Evolutionary conservation across 1,140 invertebrate species (phyloP).

Genomic region (Schlechtendalia chinensis): DNA sequence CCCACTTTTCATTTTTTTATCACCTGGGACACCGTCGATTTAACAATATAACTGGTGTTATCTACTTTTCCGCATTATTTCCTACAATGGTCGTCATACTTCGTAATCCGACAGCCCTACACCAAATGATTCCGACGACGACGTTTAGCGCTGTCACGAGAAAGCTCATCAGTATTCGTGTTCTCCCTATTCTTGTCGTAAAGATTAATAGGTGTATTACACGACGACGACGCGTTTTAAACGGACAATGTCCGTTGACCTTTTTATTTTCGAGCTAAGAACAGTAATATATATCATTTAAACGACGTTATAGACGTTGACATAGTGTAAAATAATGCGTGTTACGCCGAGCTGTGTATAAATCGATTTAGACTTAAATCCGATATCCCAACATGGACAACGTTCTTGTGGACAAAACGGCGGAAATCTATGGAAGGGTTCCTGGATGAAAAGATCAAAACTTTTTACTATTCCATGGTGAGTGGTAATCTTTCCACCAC

Average conservation of each 20-base stretch:
- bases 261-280: neutral
- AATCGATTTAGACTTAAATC: neutral
- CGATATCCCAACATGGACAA: neutral
- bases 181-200: neutral
- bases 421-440: neutral
- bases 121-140: neutral
- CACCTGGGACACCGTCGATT: neutral
- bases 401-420: neutral
- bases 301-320: too few relatives aligned
- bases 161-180: slow-evolving; percentile 28
- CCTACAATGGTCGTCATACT: neutral
- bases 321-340: too few relatives aligned
- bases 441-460: neutral
- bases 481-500: neutral
- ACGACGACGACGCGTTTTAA: neutral
- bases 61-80: slow-evolving; percentile 6
- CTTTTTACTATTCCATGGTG: neutral
- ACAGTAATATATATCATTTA: too few relatives aligned
- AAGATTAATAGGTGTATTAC: too few relatives aligned
- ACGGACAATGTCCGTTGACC: neutral
- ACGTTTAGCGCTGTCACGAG: neutral
- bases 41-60: neutral
- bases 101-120: neutral
- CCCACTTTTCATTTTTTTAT: slow-evolving; percentile 26
- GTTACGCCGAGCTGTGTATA: too few relatives aligned